These are phyloP conservation scores for Arion vulgaris DNA, from an alignment of 1,140 invertebrate genomes.

Conservation along the genomic window DNA sequence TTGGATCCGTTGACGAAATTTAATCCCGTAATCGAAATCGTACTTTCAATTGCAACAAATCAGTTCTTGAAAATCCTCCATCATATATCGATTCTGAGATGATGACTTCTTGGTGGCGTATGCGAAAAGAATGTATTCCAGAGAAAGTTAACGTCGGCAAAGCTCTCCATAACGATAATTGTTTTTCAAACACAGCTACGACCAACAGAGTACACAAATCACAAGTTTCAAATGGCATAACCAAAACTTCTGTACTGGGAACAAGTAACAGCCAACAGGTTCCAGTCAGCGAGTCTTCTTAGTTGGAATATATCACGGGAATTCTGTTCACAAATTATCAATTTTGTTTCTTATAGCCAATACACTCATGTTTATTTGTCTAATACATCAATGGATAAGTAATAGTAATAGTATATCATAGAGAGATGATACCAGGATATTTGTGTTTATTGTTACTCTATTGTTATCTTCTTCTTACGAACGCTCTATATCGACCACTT, in stretches of 20 bases:
- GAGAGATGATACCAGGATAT: too few species aligned
- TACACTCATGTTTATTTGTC: too few species aligned
- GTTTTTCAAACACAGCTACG: neutral
- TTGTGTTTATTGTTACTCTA: too few species aligned
- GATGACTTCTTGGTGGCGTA: constrained; percentile 1
- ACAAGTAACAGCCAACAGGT: neutral
- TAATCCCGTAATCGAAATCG: neutral
- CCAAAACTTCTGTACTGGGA: neutral
- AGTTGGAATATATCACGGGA: neutral
- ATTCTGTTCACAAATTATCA: too few species aligned
- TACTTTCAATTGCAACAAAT: neutral
- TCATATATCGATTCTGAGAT: constrained; percentile 17
- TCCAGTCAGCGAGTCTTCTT: neutral
- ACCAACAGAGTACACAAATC: neutral
- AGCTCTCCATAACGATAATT: neutral
- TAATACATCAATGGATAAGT: too few species aligned
- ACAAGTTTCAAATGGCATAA: neutral
- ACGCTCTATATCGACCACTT: too few species aligned
- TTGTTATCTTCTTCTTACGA: too few species aligned
- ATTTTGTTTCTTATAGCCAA: too few species aligned
- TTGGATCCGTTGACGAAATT: neutral
- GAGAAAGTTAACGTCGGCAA: neutral
- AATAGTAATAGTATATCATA: too few species aligned
- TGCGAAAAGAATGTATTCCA: neutral
- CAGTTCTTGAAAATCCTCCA: neutral